Evolutionary conservation across 2,888 invertebrate genomes (phyloP).

Genomic region (Caenorhabditis sp.): DNA sequence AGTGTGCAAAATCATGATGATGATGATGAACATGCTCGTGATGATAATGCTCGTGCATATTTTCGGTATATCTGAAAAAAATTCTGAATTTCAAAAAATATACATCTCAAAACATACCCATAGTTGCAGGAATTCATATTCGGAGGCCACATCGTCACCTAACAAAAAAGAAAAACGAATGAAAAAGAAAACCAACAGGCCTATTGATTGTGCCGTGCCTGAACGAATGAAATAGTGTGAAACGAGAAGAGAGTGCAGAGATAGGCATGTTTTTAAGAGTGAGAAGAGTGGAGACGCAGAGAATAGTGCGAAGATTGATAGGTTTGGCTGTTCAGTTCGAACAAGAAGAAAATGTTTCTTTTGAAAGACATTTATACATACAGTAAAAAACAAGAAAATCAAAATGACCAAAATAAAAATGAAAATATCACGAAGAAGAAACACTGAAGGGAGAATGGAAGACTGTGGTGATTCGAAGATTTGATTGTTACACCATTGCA

Average conservation of each 20-base stretch:
- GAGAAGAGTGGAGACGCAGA: not conserved
- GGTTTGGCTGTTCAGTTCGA: too few relatives aligned
- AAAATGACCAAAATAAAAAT: too few relatives aligned
- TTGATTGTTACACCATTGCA: constrained; percentile 57
- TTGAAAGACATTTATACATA: too few relatives aligned
- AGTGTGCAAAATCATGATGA: constrained; percentile 41
- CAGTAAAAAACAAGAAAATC: too few relatives aligned
- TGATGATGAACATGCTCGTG: too few relatives aligned
- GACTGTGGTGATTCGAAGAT: not conserved
- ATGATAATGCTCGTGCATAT: constrained; percentile 8
- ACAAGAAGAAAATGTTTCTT: too few relatives aligned
- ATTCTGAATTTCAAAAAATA: not conserved
- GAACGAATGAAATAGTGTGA: not conserved
- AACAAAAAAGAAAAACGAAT: not conserved
- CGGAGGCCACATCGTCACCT: constrained; percentile 32
- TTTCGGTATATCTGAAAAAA: not conserved
- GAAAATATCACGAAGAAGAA: too few relatives aligned
- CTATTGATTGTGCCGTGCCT: constrained; percentile 40
- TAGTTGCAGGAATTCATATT: constrained; percentile 22
- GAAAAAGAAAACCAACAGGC: constrained; percentile 2
- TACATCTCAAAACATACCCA: constrained; percentile 11
- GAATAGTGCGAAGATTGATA: too few relatives aligned
- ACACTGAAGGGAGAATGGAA: too few relatives aligned
- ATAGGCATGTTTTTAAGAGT: not conserved
- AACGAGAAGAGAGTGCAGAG: not conserved